Evolutionary conservation across 2,888 invertebrate genomes (phyloP).

Genomic region (Polylopha cassiicola): DNA sequence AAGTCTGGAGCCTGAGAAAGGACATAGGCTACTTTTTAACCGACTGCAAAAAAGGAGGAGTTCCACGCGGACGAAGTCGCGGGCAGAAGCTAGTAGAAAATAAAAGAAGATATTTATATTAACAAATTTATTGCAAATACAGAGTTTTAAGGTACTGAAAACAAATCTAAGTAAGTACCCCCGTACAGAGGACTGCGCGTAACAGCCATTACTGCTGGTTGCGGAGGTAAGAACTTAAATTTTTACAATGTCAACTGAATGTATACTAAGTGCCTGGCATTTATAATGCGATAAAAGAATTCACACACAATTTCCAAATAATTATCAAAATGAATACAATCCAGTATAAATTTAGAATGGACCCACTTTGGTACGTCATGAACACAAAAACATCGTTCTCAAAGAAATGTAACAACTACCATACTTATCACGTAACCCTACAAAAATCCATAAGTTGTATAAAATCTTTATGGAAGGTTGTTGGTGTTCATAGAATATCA

Average conservation of each 20-base stretch:
- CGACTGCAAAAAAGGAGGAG: too few relatives aligned
- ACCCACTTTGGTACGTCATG: conserved; percentile 48
- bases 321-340: conserved; percentile 56
- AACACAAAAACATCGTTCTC: conserved; percentile 36
- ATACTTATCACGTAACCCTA: conserved; percentile 7
- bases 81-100: too few relatives aligned
- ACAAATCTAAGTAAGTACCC: conserved; percentile 53
- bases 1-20: too few relatives aligned
- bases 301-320: conserved; percentile 40
- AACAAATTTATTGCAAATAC: conserved; percentile 67
- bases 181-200: conserved; percentile 25
- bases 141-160: conserved; percentile 38
- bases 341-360: conserved; percentile 34
- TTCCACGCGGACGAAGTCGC: too few relatives aligned
- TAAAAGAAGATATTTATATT: conserved; percentile 33
- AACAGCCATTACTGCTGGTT: conserved; percentile 28
- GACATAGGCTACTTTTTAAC: too few relatives aligned
- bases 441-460: conserved; percentile 1
- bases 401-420: conserved; percentile 51
- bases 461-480: conserved; percentile 17
- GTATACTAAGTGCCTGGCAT: conserved; percentile 51
- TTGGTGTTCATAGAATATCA: conserved; percentile 22
- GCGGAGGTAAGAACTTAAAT: conserved; percentile 52
- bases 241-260: conserved; percentile 41
- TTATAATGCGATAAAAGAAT: conserved; percentile 53